Base-by-base conservation (phyloP, 2,113 vertebrate species). In the Camelus dromedarius region DNA sequence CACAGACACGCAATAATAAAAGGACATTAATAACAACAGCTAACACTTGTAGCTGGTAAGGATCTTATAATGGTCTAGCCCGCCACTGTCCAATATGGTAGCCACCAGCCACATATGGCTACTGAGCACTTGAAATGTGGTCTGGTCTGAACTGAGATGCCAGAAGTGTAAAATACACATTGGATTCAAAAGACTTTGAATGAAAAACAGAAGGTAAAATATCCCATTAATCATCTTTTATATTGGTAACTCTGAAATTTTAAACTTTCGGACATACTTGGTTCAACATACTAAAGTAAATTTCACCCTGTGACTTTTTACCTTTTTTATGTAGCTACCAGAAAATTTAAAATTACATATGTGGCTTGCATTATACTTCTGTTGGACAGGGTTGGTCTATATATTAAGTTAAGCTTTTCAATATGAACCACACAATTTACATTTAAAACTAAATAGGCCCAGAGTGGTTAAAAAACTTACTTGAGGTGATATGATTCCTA, bases 141-240 rank as follows among this genome's bases (percentile, higher is more conserved):
- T 66, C 76, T 14, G 24, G 50, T 46, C 35, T 14, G 16, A 56
- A 60, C 0, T 19, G 90, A 84, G 52, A 48, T 9, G 11, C 62
- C 77, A 24, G 54, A 60, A 38, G 42, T 58, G 24, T 38, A 66
- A 76, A 82, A 56, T 46, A 82, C n/a, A 84, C 35, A 80, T 48
- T 32, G 64, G 52, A 73, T 66, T 84, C 83, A 48, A 72, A 95
- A 92, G 42, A 86, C 56, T 82, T 38, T 28, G 15, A 89, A 60
- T 80, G 18, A 95, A 89, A 97, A 93, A 32, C 46, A 88, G 8
- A 80, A 66, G 30, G 15, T 54, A 54, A 93, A 84, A 30, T n/a
- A 73, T 24, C 12, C 38, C 75, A 58, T 35, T 66, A 70, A 28
- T 82, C 72, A 69, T 52, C 26, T 73, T 90, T 73, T 66, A 62